Evolutionary conservation across 2,888 invertebrate genomes (phyloP), one percentile per base, ranked within the genome.

Genomic region (Hybos culiciformis): DNA sequence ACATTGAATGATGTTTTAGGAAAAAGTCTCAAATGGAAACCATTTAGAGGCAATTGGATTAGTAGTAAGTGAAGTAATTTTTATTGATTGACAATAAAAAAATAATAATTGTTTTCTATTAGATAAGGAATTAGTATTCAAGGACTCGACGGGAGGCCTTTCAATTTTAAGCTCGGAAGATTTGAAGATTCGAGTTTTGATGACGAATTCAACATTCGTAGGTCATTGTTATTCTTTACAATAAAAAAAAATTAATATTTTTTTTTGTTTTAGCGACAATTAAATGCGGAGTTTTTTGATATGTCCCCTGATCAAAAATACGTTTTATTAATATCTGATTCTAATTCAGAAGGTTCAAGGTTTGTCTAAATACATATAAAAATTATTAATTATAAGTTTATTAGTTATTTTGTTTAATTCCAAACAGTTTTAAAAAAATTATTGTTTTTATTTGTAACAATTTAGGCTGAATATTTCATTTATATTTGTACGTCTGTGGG

Each of bases 141-240:
- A 79, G 48, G 83, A 86, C 66, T 70, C 77, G 29, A 75, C 80
- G 63, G 85, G 85, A 1, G 85, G 85, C 9, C 72, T 90, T 41
- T 79, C 83, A 33, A 72, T 86, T 50, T 79, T 83, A 68, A 80
- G 85, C 65, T 81, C 83, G 40, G 75, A 78, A 54, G 81, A 80
- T 61, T 75, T 81, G 59, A 81, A 80, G 55, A 76, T 79, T 39
- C 70, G 77, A 50, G 72, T 79, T 49, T 74, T 86, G 45, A 81
- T 86, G 77, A 80, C 80, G 57, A 85, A 85, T 66, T 78, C 82
- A 43, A 83, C 84, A 45, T 83, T 85, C 62, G 85, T 86, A 70
- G 83, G 84, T 80, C 24, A 12, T n/a, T n/a, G n/a, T n/a, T n/a
- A 15, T 23, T 23, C 5, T 17, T n/a, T 19, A 32, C n/a, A 26